A percentile compares a stretch with the other conserved stretches of the same genome.
Conservation (phyloP, 2,113 vertebrate genomes). For the Larimichthys polyactis region DNA sequence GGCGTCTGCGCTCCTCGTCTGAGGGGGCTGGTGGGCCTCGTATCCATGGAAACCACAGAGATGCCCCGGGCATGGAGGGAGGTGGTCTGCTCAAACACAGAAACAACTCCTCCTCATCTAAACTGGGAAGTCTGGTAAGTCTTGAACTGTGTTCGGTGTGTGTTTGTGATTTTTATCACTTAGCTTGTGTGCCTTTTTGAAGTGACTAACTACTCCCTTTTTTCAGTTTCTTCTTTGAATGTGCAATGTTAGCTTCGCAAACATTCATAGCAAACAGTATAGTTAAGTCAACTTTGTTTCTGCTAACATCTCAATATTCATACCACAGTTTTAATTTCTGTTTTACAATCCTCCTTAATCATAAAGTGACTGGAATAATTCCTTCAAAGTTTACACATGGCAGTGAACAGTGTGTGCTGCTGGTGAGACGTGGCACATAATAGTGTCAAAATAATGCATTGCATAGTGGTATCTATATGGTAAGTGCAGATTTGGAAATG, state of each 20-base stretch:
- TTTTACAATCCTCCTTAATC: background rate
- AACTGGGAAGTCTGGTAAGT: constrained; percentile 98
- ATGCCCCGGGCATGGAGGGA: constrained; percentile 85
- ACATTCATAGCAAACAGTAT: background rate
- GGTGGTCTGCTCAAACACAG: constrained; percentile 89
- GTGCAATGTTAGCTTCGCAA: background rate
- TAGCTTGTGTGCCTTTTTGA: background rate
- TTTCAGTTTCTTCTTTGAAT: background rate
- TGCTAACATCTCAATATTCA: too few relatives aligned
- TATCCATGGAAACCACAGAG: constrained; percentile 89
- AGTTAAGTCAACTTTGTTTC: too few relatives aligned
- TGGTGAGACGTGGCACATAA: background rate
- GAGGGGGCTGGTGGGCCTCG: constrained; percentile 94
- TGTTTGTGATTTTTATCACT: background rate
- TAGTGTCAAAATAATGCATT: background rate
- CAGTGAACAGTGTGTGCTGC: background rate
- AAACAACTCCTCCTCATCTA: constrained; percentile 93
- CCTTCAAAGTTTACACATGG: background rate
- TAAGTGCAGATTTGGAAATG: background rate
- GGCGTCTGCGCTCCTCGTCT: constrained; percentile 93
- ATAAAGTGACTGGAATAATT: background rate
- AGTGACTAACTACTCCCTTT: background rate
- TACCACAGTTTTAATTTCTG: background rate
- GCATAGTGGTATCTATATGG: background rate
- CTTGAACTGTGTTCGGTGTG: background rate